Evolutionary conservation across 2,797 vertebrate genomes (phyloP), one percentile per base, ranked within the genome.

Genomic region (Halcyon badia): DNA sequence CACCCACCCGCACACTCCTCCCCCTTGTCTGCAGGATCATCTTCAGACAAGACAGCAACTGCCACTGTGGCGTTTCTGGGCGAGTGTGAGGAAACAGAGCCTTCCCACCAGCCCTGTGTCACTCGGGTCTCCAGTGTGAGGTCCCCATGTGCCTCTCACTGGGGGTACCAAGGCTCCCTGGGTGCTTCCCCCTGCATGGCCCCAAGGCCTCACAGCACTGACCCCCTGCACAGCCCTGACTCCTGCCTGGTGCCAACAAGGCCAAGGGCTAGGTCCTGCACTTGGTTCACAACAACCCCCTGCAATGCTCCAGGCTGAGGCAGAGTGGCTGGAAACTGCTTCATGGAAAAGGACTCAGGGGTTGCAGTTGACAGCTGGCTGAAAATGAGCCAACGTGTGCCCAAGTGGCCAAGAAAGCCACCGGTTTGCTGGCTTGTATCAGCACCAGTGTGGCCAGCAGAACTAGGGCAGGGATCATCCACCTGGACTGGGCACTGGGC

Each of bases 91-190:
- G 37, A 37, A 56, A n/a, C 54, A 56, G 31, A 56, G 54, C 54
- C 31, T 56, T 56, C 19, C 56, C 56, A 60, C 57, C 57, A 60
- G 57, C 33, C 14, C 33, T 8, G 9, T 18, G 24, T 46, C 61
- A 6, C n/a, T 8, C 41, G 24, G 24, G 3, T 48, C 31, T 60
- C 28, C 60, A 14, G 13, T 4, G 13, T 35, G 65, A 33, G 75
- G 37, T 19, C 28, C 20, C 52, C 22, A 5, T 5, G 0, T 12
- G 28, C 1, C 2, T 8, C 19, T 9, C 21, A 5, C 4, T 0
- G 3, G 28, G 22, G 11, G 37, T 14, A 28, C 6, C 2, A 0
- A 75, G 19, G 48, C 2, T 85, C 33, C 17, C 31, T 3, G 1
- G 13, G 20, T 33, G 41, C 20, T 69, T 42, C 10, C 5, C 25